A percentile compares a stretch with the other conserved stretches of the same genome.
These are phyloP conservation scores for Coecobrya sp. DNA, from an alignment of 2,888 invertebrate genomes.

Conservation along the genomic window DNA sequence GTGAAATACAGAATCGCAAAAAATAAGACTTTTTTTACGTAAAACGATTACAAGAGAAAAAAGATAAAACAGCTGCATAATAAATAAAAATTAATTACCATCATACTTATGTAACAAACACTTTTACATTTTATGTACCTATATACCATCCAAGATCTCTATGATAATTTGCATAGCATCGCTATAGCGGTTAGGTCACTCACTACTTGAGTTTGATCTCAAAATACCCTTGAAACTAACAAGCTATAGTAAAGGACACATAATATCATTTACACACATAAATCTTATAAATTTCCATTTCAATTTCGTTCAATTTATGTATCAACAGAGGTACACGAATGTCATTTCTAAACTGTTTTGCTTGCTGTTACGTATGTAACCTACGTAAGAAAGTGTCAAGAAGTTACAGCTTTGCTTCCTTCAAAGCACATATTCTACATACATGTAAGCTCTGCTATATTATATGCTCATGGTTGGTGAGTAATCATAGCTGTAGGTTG, in stretches of 20 bases:
- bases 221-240: constrained; percentile 57
- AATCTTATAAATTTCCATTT: not conserved
- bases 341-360: constrained; percentile 13
- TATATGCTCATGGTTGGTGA: not conserved
- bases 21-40: too few species aligned
- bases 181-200: not conserved
- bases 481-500: not conserved
- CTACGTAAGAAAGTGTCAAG: constrained; percentile 17
- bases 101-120: too few species aligned
- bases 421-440: not conserved
- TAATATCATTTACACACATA: not conserved
- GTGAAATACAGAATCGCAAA: too few species aligned
- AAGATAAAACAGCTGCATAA: too few species aligned
- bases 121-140: too few species aligned
- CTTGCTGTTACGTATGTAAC: constrained; percentile 2
- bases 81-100: too few species aligned
- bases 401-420: not conserved
- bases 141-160: not conserved
- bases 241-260: not conserved
- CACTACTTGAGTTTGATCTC: constrained; percentile 13
- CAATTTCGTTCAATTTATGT: not conserved
- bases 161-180: too few species aligned
- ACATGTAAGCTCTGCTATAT: not conserved
- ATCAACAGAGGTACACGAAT: constrained; percentile 7
- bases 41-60: too few species aligned